A percentile compares a stretch with the other conserved stretches of the same genome.
These are phyloP conservation scores for Baronia brevicornis DNA, from an alignment of 2,888 invertebrate species.

Conservation along the genomic window DNA sequence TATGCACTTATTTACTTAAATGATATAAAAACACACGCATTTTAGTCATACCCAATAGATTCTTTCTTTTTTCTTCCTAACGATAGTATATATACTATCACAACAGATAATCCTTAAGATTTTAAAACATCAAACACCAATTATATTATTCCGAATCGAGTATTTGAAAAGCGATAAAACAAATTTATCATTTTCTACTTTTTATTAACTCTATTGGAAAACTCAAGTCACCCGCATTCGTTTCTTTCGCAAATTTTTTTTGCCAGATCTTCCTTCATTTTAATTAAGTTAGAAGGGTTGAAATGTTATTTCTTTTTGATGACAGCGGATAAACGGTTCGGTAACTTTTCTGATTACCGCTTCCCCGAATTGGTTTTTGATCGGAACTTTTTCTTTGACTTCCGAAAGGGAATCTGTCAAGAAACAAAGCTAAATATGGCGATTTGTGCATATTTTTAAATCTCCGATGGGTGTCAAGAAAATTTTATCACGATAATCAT, in stretches of 20 bases:
- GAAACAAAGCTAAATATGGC: conserved; percentile 6
- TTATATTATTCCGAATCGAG: no score
- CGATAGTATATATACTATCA: no score
- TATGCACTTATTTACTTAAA: no score
- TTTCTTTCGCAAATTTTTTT: conserved; percentile 26
- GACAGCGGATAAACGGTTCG: conserved; percentile 68
- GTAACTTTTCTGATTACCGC: conserved; percentile 47
- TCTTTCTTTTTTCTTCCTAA: no score
- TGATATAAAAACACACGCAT: no score
- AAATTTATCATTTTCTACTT: conserved; percentile 4
- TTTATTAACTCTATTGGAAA: conserved; percentile 7
- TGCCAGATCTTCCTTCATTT: conserved; percentile 37
- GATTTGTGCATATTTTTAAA: no score
- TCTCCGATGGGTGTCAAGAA: no score
- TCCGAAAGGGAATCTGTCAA: conserved; percentile 18
- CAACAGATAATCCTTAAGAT: no score
- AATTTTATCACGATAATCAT: no score
- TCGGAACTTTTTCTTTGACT: conserved; percentile 38
- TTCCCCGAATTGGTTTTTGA: conserved; percentile 41
- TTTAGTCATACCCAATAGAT: no score
- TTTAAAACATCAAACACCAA: no score
- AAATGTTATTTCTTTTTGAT: conserved; percentile 67
- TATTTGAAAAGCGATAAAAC: no score
- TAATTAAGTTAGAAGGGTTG: conserved; percentile 67
- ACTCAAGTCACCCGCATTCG: conserved; percentile 7